Base-by-base conservation (phyloP, 2,888 invertebrate genomes). In the Actias luna region DNA sequence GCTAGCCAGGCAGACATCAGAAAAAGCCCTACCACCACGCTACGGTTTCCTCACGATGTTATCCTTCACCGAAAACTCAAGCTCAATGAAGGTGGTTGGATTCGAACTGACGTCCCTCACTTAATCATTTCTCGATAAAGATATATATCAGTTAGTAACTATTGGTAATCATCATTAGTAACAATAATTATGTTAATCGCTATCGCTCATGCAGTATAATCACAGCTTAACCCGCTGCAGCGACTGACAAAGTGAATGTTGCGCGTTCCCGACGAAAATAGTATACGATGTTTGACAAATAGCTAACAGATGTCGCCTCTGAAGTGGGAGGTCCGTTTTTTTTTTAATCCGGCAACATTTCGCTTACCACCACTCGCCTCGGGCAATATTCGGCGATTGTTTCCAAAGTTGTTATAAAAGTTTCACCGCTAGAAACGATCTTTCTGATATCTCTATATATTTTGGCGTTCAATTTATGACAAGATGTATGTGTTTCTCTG, bases 251-350 rank as follows among this genome's bases (percentile, higher is more conserved):
- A 82, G 76, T 74, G 78, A 77, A 70, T 78, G 78, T 77, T 69
- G 71, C 70, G 64, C 73, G 71, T 73, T 74, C 74, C 64, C 78
- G 80, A 83, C 83, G 80, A 88, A 89, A 90, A 89, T 88, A 90
- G 85, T 86, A 85, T 86, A 83, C 82, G 85, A 84, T 85, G 87
- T 89, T 88, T 89, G 90, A 91, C 89, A 90, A 90, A 90, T 89
- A 86, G 87, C 80, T 75, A 83, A 81, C 91, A 90, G 89, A 89
- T 90, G 89, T 83, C 84, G 81, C 77, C 71, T 67, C 71, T 69
- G 70, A 67, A 68, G 75, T 74, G 78, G 75, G 77, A 72, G 74
- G 77, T 69, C 71, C 65, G 61, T 63, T 58, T 66, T 71, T 75
- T 80, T 78, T 78, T 77, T 75, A n/a, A 72, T 69, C 39, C 61